A percentile compares a stretch with the other conserved stretches of the same genome.
Evolutionary conservation across 53 echinoderm and acorn worm genomes (phyloP).

Genomic region (Holothuria scabra): DNA sequence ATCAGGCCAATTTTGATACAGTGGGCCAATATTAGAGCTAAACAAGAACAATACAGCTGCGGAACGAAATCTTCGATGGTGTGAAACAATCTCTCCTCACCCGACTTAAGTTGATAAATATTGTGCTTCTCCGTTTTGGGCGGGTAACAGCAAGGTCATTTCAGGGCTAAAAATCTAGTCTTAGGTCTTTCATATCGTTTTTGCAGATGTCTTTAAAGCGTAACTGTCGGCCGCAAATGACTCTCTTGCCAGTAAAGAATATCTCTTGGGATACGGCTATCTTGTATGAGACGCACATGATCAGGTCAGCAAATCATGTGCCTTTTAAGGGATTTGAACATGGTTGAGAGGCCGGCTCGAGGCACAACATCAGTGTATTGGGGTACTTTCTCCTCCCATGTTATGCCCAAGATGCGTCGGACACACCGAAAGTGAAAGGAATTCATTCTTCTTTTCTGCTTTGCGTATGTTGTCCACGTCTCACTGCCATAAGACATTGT

Average conservation of each 20-base stretch:
- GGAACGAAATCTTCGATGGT: constrained; percentile 46
- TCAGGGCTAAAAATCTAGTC: constrained; percentile 49
- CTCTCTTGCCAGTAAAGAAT: constrained; percentile 54
- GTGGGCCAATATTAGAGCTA: too few relatives aligned
- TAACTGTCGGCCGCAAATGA: constrained; percentile 50
- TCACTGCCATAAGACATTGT: constrained; percentile 53
- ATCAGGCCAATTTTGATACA: too few relatives aligned
- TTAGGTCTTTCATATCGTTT: constrained; percentile 55
- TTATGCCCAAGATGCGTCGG: too few relatives aligned
- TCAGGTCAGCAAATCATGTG: constrained; percentile 51
- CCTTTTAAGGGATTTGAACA: constrained; percentile 39
- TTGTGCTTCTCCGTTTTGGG: background rate
- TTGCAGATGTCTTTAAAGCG: constrained; percentile 58
- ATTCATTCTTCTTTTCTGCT: constrained; percentile 33
- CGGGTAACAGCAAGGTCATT: constrained; percentile 47
- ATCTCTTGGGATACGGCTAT: constrained; percentile 64
- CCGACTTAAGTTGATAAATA: background rate
- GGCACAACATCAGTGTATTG: constrained; percentile 49
- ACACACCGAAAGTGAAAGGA: constrained; percentile 40
- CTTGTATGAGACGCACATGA: constrained; percentile 59
- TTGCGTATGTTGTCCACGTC: constrained; percentile 38
- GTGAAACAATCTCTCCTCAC: constrained; percentile 16
- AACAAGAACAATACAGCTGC: too few relatives aligned
- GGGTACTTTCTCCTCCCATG: constrained; percentile 52
- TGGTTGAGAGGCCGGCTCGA: constrained; percentile 19